Percentiles rank a stretch among this genome's conserved stretches.
Evolutionary conservation across 2,888 invertebrate species (phyloP).

Genomic region (Tetranychus truncatus): DNA sequence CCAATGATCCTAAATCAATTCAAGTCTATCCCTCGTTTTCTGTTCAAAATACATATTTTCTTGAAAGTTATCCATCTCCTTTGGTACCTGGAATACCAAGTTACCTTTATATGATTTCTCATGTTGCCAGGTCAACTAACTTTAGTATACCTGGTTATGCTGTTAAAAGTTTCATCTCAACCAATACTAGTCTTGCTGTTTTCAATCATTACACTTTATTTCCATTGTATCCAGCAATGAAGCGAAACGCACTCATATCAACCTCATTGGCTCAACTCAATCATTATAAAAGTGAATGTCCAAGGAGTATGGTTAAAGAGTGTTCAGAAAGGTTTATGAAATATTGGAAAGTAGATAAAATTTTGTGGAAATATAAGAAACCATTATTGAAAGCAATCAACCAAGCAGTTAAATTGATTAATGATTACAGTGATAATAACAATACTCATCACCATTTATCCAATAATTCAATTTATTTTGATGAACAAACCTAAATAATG

Average conservation of each 20-base stretch:
- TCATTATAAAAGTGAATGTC: slow-evolving; percentile 43
- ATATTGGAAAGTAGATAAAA: slow-evolving; percentile 20
- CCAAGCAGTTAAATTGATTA: neutral
- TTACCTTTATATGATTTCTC: slow-evolving; percentile 36
- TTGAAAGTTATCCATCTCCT: slow-evolving; percentile 29
- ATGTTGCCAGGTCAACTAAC: slow-evolving; percentile 40
- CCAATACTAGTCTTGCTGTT: slow-evolving; percentile 46
- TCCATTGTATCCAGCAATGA: slow-evolving; percentile 40
- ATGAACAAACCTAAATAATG: no score
- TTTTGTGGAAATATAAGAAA: slow-evolving; percentile 23
- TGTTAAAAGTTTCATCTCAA: slow-evolving; percentile 51
- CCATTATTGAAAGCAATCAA: slow-evolving; percentile 10
- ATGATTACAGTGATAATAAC: neutral
- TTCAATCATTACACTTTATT: slow-evolving; percentile 56
- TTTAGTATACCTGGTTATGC: slow-evolving; percentile 47
- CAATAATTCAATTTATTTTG: no score
- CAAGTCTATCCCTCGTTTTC: slow-evolving; percentile 41
- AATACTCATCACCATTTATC: no score
- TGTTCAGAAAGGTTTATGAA: slow-evolving; percentile 25
- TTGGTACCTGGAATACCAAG: slow-evolving; percentile 21
- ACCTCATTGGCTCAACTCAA: slow-evolving; percentile 45
- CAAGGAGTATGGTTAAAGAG: slow-evolving; percentile 26
- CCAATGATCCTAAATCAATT: slow-evolving; percentile 34
- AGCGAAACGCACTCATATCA: slow-evolving; percentile 42
- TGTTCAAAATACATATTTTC: slow-evolving; percentile 45